Evolutionary conservation across 2,797 vertebrate species (phyloP).

Genomic region (Cichlasoma orientale): DNA sequence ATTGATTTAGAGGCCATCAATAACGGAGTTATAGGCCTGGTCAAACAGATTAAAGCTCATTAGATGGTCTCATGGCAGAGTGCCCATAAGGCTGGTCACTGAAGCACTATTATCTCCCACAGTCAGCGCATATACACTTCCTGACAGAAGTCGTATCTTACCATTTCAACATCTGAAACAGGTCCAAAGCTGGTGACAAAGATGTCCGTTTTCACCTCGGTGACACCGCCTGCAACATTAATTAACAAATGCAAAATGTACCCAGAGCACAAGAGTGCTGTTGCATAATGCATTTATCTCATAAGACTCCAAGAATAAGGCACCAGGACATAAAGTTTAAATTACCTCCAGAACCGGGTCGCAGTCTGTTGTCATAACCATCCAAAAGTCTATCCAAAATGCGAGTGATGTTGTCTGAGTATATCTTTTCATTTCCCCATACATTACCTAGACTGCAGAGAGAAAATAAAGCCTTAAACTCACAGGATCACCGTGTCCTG

Average conservation of each 20-base stretch:
- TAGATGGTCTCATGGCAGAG: slow-evolving; percentile 71
- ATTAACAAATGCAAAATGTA: neutral
- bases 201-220: slow-evolving; percentile 86
- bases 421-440: slow-evolving; percentile 76
- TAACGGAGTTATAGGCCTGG: slow-evolving; percentile 69
- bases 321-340: neutral
- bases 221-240: slow-evolving; percentile 70
- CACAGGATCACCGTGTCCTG: neutral
- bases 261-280: neutral
- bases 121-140: slow-evolving; percentile 34
- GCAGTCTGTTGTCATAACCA: slow-evolving; percentile 92
- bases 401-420: slow-evolving; percentile 88
- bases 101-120: slow-evolving; percentile 36
- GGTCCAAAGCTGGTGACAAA: slow-evolving; percentile 88
- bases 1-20: slow-evolving; percentile 75
- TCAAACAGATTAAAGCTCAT: slow-evolving; percentile 79
- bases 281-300: neutral
- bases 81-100: slow-evolving; percentile 63
- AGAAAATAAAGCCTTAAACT: slow-evolving; percentile 16
- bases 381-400: slow-evolving; percentile 91
- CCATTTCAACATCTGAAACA: slow-evolving; percentile 86
- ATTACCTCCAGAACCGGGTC: slow-evolving; percentile 91
- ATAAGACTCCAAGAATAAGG: neutral
- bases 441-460: slow-evolving; percentile 74
- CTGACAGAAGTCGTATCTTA: slow-evolving; percentile 51